Evolutionary conservation across 2,888 invertebrate species (phyloP), one percentile per base, ranked within the genome.

Genomic region (Acrobasis repandana): DNA sequence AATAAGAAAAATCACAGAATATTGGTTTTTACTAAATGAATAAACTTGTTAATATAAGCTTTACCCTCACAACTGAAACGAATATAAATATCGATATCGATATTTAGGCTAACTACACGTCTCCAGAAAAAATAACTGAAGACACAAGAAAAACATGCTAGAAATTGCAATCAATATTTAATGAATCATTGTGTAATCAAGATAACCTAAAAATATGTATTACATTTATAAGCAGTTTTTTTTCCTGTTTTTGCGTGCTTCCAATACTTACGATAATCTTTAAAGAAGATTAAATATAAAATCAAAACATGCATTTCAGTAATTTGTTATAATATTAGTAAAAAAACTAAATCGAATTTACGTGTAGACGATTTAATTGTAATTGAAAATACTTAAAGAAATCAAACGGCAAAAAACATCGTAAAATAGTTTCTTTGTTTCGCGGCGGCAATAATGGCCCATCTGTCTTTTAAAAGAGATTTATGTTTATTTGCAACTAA

Each of bases 341-440:
- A 9, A 48, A 48, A 48, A 15, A 5, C 15, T 10, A 0, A 6
- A 48, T 16, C 9, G 18, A 18, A 48, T 48, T 15, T 43, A 43
- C 14, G 11, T 4, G 2, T n/a, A 43, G 3, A 14, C 2, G 14
- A 43, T 14, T 14, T 0, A 43, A 43, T 16, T 15, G 1, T 15
- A 16, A 15, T 18, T 15, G n/a, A 51, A 51, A 51, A 15, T 34
- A 34, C n/a, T 59, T 57, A 57, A n/a, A 43, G 14, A 38, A 47
- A 43, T 48, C 56, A 50, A 54, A 51, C 3, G 15, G 48, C 58
- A 59, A 60, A 47, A 56, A 56, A 62, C 58, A 62, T 61, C 58
- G 56, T 61, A 36, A 61, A 61, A 58, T 60, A 60, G 60, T 60
- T 64, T 60, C 57, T 64, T 64, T 64, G 61, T 57, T 58, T 52